Evolutionary conservation across 1,140 invertebrate genomes (phyloP), one percentile per base, ranked within the genome.

Genomic region (Cherax quadricarinatus): DNA sequence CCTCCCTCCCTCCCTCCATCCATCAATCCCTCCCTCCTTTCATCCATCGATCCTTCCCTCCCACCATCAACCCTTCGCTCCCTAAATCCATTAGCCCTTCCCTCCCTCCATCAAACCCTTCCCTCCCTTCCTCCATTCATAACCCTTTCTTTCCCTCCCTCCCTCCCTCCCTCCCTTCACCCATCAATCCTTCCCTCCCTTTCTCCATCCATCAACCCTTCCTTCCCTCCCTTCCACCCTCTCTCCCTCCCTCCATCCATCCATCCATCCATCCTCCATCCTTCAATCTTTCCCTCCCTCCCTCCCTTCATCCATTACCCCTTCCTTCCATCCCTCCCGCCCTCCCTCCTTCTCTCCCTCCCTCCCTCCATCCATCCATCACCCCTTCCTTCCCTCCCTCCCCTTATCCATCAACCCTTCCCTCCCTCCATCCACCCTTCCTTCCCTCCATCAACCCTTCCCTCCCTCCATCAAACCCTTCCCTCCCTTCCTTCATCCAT

Each of bases 201-300:
- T 60, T 24, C 83, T 70, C 57, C 57, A 49, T 24, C 83, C 57
- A n/a, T 84, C 88, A 57, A 14, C 53, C 53, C 53, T 57, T 14
- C 53, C 53, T 14, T 9, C 53, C 53, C 53, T 57, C 53, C 53
- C 53, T 14, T 12, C 81, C 62, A 70, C 51, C 73, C 70, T 53
- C 48, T 41, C 57, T 80, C 86, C 79, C 78, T 86, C 62, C 66
- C 73, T 53, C 6, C 53, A 10, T 14, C 18, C 18, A 1, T 16
- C 18, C 18, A 1, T 18, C 10, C 18, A 66, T 6, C 62, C 18
- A 3, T 21, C 62, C 18, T 18, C 18, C 18, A 5, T 21, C 18
- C 18, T 0, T 18, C 4, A 5, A 21, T 0, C 62, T 9, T 18
- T 21, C 62, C 62, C 62, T 16, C 48, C 48, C 48, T 16, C 7